Evolutionary conservation across 1,140 invertebrate species (phyloP).

Genomic region (Druon quercuslanigerum): DNA sequence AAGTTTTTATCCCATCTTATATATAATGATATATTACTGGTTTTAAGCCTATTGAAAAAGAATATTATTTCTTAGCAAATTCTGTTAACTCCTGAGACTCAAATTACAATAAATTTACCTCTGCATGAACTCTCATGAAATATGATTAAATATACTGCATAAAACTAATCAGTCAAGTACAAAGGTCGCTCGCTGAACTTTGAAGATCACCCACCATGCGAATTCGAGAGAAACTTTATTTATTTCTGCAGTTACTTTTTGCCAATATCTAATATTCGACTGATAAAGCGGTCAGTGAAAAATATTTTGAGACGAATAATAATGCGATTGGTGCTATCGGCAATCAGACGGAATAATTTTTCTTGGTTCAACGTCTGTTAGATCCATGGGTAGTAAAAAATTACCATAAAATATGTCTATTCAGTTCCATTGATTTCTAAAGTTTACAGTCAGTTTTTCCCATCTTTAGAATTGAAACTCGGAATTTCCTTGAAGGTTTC

Average conservation of each 20-base stretch:
- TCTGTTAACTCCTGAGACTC: not conserved
- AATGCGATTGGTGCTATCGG: conserved; percentile 14
- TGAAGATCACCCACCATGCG: not conserved
- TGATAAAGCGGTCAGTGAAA: conserved; percentile 18
- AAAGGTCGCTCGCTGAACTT: conserved; percentile 27
- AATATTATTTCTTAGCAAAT: not conserved
- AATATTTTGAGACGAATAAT: not conserved
- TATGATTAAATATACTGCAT: conserved; percentile 20
- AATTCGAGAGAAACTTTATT: conserved; percentile 14
- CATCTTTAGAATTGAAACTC: not conserved
- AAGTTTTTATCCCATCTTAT: not conserved
- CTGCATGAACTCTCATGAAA: not conserved
- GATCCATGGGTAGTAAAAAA: not conserved
- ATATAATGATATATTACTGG: not conserved
- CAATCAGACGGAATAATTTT: not conserved
- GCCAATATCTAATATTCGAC: conserved; percentile 27
- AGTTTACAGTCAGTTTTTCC: not conserved
- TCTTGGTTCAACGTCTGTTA: not conserved
- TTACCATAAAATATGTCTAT: too few species aligned
- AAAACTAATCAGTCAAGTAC: conserved; percentile 26
- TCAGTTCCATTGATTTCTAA: not conserved
- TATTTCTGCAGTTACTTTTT: not conserved
- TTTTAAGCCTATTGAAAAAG: too few species aligned
- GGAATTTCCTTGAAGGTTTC: not conserved
- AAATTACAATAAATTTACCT: not conserved